phyloP scores from a whole-genome alignment of 1,140 invertebrate species.

The Platyura marginata region DNA sequence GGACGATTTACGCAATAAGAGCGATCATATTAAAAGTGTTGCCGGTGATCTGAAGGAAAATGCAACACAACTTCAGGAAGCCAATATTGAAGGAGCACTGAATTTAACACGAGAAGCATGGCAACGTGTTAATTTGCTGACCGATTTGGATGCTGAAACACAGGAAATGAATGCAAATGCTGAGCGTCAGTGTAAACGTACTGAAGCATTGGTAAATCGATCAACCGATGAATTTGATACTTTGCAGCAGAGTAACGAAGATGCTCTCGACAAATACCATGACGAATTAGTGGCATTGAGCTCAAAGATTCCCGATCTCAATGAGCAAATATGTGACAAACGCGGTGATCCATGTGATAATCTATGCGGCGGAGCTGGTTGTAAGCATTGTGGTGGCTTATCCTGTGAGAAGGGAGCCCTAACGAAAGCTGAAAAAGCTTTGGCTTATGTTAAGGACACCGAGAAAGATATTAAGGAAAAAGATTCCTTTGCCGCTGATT shows the following conservation, averaged over 20 bases:
- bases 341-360: slow-evolving; percentile 69
- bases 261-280: slow-evolving; percentile 42
- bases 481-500: slow-evolving; percentile 50
- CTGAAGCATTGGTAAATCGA: slow-evolving; percentile 57
- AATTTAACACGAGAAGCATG: slow-evolving; percentile 70
- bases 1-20: slow-evolving; percentile 49
- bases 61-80: slow-evolving; percentile 81
- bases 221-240: slow-evolving; percentile 48
- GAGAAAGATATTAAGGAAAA: slow-evolving; percentile 60
- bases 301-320: slow-evolving; percentile 61
- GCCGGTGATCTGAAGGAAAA: slow-evolving; percentile 62
- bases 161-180: slow-evolving; percentile 51
- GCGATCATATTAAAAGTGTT: slow-evolving; percentile 48
- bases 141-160: slow-evolving; percentile 43
- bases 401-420: slow-evolving; percentile 80
- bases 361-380: slow-evolving; percentile 87
- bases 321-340: slow-evolving; percentile 77
- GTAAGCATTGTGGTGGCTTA: slow-evolving; percentile 73
- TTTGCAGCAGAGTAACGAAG: slow-evolving; percentile 46
- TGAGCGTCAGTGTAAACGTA: slow-evolving; percentile 61
- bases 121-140: slow-evolving; percentile 30
- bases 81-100: slow-evolving; percentile 84
- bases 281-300: slow-evolving; percentile 46
- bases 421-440: slow-evolving; percentile 65
- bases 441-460: slow-evolving; percentile 69